Percentiles rank a stretch among this genome's conserved stretches.
Evolutionary conservation across 2,113 vertebrate species (phyloP).

Genomic region (Gallinago media): DNA sequence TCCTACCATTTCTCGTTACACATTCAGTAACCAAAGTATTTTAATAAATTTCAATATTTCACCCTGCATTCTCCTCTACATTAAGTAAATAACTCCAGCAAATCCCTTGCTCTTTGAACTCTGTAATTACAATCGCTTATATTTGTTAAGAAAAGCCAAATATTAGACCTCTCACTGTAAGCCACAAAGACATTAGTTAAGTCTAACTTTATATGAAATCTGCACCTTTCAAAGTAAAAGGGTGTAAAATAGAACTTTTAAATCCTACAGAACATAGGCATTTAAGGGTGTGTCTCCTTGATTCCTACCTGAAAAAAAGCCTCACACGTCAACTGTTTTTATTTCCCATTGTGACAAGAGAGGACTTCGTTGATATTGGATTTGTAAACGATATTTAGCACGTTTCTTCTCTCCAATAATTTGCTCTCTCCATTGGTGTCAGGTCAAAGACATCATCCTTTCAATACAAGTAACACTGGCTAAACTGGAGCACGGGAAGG

Average conservation of each 20-base stretch:
- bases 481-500: background rate
- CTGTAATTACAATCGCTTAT: background rate
- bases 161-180: background rate
- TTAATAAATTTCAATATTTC: background rate
- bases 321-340: background rate
- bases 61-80: background rate
- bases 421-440: fast-evolving
- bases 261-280: background rate
- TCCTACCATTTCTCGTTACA: background rate
- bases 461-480: background rate
- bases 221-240: background rate
- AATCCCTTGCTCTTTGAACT: background rate
- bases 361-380: background rate
- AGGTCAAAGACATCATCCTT: background rate
- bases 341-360: background rate
- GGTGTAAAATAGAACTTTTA: background rate
- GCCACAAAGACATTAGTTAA: background rate
- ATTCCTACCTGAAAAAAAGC: background rate
- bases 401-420: background rate
- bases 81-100: background rate
- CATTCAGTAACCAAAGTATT: background rate
- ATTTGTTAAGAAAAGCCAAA: background rate
- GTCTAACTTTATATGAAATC: background rate
- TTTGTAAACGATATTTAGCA: background rate
- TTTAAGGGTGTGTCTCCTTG: background rate